Base-by-base conservation (phyloP, 2,888 invertebrate genomes). In the Timandra comae region DNA sequence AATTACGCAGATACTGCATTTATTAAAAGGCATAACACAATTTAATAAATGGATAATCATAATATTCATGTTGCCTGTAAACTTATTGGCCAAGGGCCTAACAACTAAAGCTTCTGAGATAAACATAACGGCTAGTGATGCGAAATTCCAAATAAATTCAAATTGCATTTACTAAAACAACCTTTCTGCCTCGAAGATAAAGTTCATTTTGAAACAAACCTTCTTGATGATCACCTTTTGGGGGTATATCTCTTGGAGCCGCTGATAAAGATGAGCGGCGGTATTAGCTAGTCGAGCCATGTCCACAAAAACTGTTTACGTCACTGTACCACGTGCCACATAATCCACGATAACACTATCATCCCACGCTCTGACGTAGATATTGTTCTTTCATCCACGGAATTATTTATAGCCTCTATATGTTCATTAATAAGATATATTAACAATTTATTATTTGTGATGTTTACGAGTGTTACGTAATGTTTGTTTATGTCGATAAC, bases 171-270 rank as follows among this genome's bases (percentile, higher is more conserved):
- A n/a, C n/a, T n/a, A n/a, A n/a, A n/a, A n/a, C n/a, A n/a, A n/a
- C n/a, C n/a, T n/a, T n/a, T n/a, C n/a, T n/a, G n/a, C n/a, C n/a
- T n/a, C n/a, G n/a, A n/a, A n/a, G n/a, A n/a, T n/a, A n/a, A n/a
- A n/a, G n/a, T n/a, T n/a, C n/a, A n/a, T n/a, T n/a, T n/a, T n/a
- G n/a, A 27, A 35, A 37, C 48, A 6, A 39, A 77, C 81, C 73
- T 62, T 64, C 34, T 75, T 77, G 11, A 61, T 62, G 0, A 64
- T 68, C 35, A 80, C 36, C 38, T 77, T 81, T 37, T 73, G 72
- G 7, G 84, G 82, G 35, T 82, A 80, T 42, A 84, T 33, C 50
- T 84, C 84, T 55, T 80, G 80, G n/a, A 84, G 52, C 21, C 79
- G 60, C 46, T 84, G 84, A 48, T 72, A 82, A 35, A 84, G 58